These are phyloP conservation scores for Mesoligia furuncula DNA, from an alignment of 2,888 invertebrate species.

Conservation along the genomic window DNA sequence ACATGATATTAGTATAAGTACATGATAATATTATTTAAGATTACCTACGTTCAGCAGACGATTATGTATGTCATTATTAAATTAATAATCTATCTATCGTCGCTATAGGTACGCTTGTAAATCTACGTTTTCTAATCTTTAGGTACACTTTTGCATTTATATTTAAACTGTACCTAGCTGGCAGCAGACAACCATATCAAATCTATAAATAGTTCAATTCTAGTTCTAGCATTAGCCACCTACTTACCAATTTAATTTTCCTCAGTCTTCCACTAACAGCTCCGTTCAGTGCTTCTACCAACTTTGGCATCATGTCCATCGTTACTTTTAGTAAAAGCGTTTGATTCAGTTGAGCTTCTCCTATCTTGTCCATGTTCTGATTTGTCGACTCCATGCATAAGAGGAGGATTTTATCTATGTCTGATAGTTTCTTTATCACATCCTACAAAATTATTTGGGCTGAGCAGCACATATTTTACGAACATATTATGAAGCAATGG, in stretches of 20 bases:
- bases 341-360: constrained; percentile 95
- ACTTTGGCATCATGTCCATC: constrained; percentile 93
- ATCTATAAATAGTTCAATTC: background rate
- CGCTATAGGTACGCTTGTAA: too few species aligned
- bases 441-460: constrained; percentile 81
- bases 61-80: background rate
- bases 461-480: too few species aligned
- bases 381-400: constrained; percentile 85
- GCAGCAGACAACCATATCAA: background rate
- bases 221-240: background rate
- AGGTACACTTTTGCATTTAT: background rate
- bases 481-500: too few species aligned
- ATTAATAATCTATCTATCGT: background rate
- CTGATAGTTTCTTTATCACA: constrained; percentile 92
- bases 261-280: constrained; percentile 90
- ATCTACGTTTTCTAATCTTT: too few species aligned
- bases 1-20: too few species aligned
- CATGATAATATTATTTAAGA: too few species aligned
- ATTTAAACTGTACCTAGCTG: background rate
- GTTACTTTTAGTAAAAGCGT: constrained; percentile 94
- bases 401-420: constrained; percentile 94
- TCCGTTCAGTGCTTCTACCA: constrained; percentile 90
- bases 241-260: constrained; percentile 90
- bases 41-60: background rate
- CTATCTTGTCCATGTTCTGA: constrained; percentile 88